Percentiles rank a stretch among this genome's conserved stretches.
These are phyloP conservation scores for Macropus fuliginosus DNA, from an alignment of 2,797 vertebrate genomes.

Conservation along the genomic window DNA sequence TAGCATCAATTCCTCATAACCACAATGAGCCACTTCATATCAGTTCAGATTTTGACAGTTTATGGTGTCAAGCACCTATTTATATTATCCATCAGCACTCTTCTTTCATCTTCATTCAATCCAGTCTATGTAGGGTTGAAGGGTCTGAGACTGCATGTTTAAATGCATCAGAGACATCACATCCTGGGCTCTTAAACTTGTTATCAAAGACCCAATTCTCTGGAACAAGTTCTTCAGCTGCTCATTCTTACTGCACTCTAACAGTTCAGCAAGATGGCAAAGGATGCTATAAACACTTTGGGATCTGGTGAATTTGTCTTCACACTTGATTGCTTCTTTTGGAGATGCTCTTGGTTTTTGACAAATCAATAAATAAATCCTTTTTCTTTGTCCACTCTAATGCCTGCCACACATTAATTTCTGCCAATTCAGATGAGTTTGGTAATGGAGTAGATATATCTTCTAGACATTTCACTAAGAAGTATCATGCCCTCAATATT, in stretches of 20 bases:
- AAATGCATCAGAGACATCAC: slow-evolving; percentile 97
- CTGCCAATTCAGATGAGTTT: slow-evolving; percentile 99
- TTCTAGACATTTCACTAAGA: slow-evolving; percentile 95
- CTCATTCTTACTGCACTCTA: slow-evolving; percentile 98
- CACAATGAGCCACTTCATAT: slow-evolving; percentile 98
- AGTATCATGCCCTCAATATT: slow-evolving; percentile 99
- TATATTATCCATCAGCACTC: slow-evolving; percentile 96
- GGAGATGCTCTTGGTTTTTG: slow-evolving; percentile 99
- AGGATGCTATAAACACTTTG: slow-evolving; percentile 99
- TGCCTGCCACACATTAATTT: slow-evolving; percentile 98
- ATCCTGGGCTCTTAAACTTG: slow-evolving; percentile 97
- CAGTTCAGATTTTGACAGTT: slow-evolving; percentile 98
- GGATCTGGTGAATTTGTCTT: slow-evolving; percentile 99
- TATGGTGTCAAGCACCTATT: slow-evolving; percentile 99
- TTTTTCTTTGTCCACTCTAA: slow-evolving; percentile 99
- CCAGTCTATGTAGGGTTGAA: slow-evolving; percentile 93
- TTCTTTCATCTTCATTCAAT: slow-evolving; percentile 95
- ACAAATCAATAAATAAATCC: slow-evolving; percentile 98
- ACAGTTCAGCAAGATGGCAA: slow-evolving; percentile 96
- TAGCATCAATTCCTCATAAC: slow-evolving; percentile 98
- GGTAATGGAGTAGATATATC: slow-evolving; percentile 98
- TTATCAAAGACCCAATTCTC: slow-evolving; percentile 98
- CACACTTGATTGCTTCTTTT: slow-evolving; percentile 98
- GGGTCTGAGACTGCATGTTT: slow-evolving; percentile 98
- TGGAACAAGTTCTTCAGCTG: slow-evolving; percentile 98